Conservation (phyloP, 2,113 vertebrate species). For the Cettia cetti region DNA sequence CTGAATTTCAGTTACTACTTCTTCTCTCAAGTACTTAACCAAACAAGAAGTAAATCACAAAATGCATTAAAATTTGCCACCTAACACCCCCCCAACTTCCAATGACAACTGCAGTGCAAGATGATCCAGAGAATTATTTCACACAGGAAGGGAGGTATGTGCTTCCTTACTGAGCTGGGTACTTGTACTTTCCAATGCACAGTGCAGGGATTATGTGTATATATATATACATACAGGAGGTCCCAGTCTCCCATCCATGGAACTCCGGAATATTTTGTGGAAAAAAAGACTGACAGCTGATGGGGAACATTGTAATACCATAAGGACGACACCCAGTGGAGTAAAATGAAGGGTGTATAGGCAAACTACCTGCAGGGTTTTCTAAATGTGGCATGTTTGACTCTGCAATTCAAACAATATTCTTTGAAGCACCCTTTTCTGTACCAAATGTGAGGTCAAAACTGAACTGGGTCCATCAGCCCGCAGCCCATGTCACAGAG, state of each 20-base stretch:
- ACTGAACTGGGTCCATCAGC: accelerated
- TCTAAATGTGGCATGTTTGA: not conserved
- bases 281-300: not conserved
- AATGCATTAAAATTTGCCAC: not conserved
- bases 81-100: not conserved
- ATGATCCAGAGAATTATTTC: not conserved
- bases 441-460: not conserved
- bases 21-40: not conserved
- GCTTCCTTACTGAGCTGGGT: accelerated
- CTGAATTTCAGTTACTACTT: slow-evolving; percentile 19
- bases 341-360: not conserved
- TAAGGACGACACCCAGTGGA: not conserved
- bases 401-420: not conserved
- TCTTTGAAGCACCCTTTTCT: not conserved
- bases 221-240: not conserved
- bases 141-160: not conserved
- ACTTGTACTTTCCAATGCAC: not conserved
- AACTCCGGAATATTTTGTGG: not conserved
- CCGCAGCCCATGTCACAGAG: not conserved
- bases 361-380: not conserved
- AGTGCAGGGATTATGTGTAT: not conserved
- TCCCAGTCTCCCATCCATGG: not conserved
- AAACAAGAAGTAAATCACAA: not conserved
- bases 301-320: not conserved
- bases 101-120: not conserved